Conservation (phyloP, 2,113 vertebrate genomes). For the Nanorana parkeri region DNA sequence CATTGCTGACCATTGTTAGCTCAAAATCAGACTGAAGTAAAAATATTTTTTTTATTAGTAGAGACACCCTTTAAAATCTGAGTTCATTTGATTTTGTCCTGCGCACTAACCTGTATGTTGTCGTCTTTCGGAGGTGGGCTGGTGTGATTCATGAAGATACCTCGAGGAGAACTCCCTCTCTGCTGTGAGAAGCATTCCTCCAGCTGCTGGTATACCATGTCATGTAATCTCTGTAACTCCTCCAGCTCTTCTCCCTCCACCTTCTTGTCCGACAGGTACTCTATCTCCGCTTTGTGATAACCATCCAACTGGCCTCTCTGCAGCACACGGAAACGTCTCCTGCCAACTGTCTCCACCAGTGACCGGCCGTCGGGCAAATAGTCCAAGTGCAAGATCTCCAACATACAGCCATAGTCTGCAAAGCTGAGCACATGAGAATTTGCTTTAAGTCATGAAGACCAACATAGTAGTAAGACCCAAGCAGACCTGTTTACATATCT, state of each 20-base stretch:
- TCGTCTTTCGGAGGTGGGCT: constrained; percentile 81
- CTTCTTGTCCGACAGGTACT: constrained; percentile 85
- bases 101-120: constrained; percentile 81
- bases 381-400: constrained; percentile 82
- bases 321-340: constrained; percentile 81
- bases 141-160: constrained; percentile 77
- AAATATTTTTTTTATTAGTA: no score
- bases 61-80: no score
- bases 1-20: no score
- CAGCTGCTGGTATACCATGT: constrained; percentile 83
- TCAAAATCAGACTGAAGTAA: no score
- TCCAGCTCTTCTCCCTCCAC: constrained; percentile 79
- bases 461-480: no score
- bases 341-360: constrained; percentile 81
- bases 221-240: constrained; percentile 79
- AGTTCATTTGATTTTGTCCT: not conserved
- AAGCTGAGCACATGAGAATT: constrained; percentile 71
- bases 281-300: constrained; percentile 87
- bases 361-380: constrained; percentile 83
- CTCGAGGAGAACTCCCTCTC: constrained; percentile 71
- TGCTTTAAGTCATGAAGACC: no score
- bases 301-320: constrained; percentile 83
- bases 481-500: no score
- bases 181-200: constrained; percentile 82
- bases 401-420: constrained; percentile 85